Percentiles rank a stretch among this genome's conserved stretches.
Evolutionary conservation across 2,888 invertebrate species (phyloP).

Genomic region (Carterocephalus palaemon): DNA sequence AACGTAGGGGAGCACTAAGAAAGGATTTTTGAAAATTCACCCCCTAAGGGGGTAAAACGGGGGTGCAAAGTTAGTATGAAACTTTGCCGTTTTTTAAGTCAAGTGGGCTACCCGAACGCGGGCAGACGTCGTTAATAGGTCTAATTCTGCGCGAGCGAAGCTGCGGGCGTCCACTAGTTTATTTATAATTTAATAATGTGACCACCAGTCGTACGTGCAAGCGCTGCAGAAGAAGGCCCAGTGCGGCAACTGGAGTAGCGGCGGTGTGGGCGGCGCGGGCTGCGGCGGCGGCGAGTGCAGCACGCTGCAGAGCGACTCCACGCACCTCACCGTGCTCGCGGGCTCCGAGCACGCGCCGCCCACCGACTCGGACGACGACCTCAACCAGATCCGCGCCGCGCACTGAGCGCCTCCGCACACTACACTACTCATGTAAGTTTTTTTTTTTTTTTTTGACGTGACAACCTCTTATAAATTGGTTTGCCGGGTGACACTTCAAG

Average conservation of each 20-base stretch:
- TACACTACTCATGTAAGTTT: neutral
- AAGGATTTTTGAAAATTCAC: no score
- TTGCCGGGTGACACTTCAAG: no score
- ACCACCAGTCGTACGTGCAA: slow-evolving; percentile 85
- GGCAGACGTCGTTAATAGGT: no score
- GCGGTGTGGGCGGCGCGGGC: slow-evolving; percentile 58
- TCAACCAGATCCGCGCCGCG: slow-evolving; percentile 56
- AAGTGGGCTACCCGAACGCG: no score
- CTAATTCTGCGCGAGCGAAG: no score
- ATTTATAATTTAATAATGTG: no score
- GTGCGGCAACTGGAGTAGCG: slow-evolving; percentile 74
- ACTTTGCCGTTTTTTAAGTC: no score
- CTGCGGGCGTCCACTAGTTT: no score
- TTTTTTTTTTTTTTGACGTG: slow-evolving; percentile 7
- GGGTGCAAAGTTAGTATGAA: no score
- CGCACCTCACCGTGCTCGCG: slow-evolving; percentile 87
- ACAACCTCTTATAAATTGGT: no score
- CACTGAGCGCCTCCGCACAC: slow-evolving; percentile 38
- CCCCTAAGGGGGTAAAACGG: no score
- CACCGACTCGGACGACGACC: slow-evolving; percentile 81
- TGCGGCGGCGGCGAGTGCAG: slow-evolving; percentile 85
- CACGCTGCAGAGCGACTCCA: slow-evolving; percentile 87
- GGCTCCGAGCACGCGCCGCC: slow-evolving; percentile 80
- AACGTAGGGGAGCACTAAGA: no score
- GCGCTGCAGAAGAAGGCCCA: slow-evolving; percentile 86